Evolutionary conservation across 2,797 vertebrate species (phyloP).

Genomic region (Esox lucius): DNA sequence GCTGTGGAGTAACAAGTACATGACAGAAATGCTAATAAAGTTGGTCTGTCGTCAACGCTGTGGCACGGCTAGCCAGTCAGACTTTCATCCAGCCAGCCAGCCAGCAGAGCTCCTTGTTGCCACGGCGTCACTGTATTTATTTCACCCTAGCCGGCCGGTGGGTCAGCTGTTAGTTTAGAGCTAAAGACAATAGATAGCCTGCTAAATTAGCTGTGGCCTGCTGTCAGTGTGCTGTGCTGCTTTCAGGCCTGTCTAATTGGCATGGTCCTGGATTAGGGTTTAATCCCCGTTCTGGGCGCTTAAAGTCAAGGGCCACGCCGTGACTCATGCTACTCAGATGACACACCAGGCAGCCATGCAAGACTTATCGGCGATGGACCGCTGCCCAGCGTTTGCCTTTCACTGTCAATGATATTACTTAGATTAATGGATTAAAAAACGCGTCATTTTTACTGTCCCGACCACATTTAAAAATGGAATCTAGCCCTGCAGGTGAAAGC

Average conservation of each 20-base stretch:
- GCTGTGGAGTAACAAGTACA: constrained; percentile 2
- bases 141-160: background rate
- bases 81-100: background rate
- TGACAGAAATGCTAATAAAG: background rate
- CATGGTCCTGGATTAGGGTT: constrained; percentile 48
- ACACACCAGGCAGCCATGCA: constrained; percentile 4
- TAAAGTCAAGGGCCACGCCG: constrained; percentile 34
- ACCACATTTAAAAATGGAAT: background rate
- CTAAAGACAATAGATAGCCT: constrained; percentile 26
- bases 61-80: background rate
- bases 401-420: background rate
- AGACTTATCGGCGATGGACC: too few species aligned
- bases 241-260: constrained; percentile 37
- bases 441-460: background rate
- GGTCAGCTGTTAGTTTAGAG: constrained; percentile 15
- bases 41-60: background rate
- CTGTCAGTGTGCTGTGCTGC: constrained; percentile 13
- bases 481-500: background rate
- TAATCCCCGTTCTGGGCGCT: constrained; percentile 36
- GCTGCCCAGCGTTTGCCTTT: too few species aligned
- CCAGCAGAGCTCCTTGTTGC: constrained; percentile 15
- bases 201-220: constrained; percentile 26
- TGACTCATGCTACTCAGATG: constrained; percentile 14
- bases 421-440: background rate
- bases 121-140: constrained; percentile 24